Base-by-base conservation (phyloP, 2,888 invertebrate species). In the Sipunculus nudus region DNA sequence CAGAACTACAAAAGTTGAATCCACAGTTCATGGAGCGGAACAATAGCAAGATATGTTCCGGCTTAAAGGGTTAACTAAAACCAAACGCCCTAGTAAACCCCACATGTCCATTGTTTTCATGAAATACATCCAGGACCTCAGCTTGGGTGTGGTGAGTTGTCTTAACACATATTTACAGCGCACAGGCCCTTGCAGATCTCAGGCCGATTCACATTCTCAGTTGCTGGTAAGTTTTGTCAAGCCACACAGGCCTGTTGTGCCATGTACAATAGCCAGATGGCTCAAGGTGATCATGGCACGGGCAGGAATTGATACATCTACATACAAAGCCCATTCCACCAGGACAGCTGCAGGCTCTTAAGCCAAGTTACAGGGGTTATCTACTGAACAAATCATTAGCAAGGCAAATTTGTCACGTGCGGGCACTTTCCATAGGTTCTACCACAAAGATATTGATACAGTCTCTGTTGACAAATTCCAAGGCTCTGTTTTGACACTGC, bases 251-350 rank as follows among this genome's bases (percentile, higher is more conserved):
- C 43, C 43, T 16, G 43, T 43, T 8, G 19, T 8, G 8, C 10
- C 43, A 16, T 38, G 35, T 38, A 10, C 50, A 6, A 19, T 38
- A 19, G 6, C 50, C 6, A 38, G 38, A 6, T n/a, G 50, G 50
- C 32, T 38, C 23, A 50, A 50, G 21, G 23, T 6, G 8, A 19
- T 50, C 19, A 38, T 31, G 50, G n/a, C 35, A n/a, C n/a, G 8
- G 8, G 32, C 50, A 16, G n/a, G 38, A 19, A 38, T 38, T 10
- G 43, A 43, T 19, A 19, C 19, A 19, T 10, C 8, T 43, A 43
- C 19, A 8, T 16, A 16, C 19, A 38, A 50, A 38, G 50, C 50
- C 8, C 38, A 50, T 26, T 50, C 38, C 32, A 50, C 50, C 16
- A 31, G 50, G n/a, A n/a, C 50, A 19, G 50, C 38, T 40, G 38